These are phyloP conservation scores for Miniopterus natalensis DNA, from an alignment of 2,113 vertebrate species.

Conservation along the genomic window DNA sequence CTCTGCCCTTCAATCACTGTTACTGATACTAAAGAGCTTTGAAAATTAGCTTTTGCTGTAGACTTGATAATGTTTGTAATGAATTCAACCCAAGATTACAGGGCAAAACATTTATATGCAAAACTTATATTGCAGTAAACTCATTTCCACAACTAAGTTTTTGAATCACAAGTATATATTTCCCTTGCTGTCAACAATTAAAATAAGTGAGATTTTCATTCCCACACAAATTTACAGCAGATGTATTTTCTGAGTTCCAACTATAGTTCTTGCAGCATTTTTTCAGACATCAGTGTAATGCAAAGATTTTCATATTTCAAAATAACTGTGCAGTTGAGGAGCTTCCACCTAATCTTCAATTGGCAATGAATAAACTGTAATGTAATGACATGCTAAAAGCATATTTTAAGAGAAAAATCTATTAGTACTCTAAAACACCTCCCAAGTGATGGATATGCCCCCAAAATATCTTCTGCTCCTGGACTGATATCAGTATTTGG, in stretches of 20 bases:
- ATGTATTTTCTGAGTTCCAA: neutral
- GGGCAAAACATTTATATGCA: neutral
- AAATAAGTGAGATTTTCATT: neutral
- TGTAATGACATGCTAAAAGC: neutral
- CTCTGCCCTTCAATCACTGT: neutral
- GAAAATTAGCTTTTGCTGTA: conserved; percentile 27
- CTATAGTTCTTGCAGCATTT: neutral
- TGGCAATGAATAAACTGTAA: neutral
- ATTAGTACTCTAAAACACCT: conserved; percentile 33
- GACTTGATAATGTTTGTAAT: conserved; percentile 2
- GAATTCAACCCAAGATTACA: neutral
- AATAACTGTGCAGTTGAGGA: neutral
- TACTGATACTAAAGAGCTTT: neutral
- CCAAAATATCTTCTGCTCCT: neutral
- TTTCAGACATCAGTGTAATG: neutral
- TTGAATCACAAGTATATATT: neutral
- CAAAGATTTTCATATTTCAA: conserved; percentile 37
- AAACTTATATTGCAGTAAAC: neutral
- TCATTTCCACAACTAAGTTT: neutral
- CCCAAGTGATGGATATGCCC: neutral
- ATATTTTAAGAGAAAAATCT: conserved; percentile 35
- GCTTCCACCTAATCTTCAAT: neutral
- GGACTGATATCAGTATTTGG: neutral
- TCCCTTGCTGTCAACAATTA: neutral
- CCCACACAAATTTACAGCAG: neutral